Evolutionary conservation across 2,113 vertebrate genomes (phyloP).

Genomic region (Crotalus tigris): DNA sequence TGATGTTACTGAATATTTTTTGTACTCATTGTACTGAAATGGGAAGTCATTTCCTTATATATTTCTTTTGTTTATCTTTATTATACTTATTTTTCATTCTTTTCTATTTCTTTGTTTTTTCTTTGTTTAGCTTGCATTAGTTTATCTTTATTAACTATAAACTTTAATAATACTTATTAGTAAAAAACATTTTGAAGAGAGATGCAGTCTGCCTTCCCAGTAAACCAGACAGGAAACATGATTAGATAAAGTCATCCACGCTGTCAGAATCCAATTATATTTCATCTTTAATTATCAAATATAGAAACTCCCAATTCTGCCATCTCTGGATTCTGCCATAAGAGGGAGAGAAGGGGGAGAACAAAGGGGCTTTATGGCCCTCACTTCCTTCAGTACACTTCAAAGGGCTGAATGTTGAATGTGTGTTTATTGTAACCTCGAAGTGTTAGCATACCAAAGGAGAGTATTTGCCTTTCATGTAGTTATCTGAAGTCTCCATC

Average conservation of each 20-base stretch:
- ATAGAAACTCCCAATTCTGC: no score
- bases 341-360: no score
- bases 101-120: not conserved
- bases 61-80: not conserved
- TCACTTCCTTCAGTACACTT: no score
- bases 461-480: no score
- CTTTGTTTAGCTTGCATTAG: not conserved
- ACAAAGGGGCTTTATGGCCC: no score
- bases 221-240: not conserved
- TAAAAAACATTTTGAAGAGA: not conserved
- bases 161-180: not conserved
- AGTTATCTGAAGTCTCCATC: no score
- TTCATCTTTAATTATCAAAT: no score
- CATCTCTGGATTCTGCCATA: no score
- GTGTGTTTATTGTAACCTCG: no score
- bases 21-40: not conserved
- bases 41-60: not conserved
- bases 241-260: not conserved
- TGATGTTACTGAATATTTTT: not conserved
- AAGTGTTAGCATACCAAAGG: no score
- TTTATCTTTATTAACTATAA: not conserved
- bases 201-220: not conserved
- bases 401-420: no score
- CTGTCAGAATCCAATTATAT: no score
- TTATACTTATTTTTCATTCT: not conserved